Conservation (phyloP, 2,888 invertebrate genomes). For the Andricus curvator region DNA sequence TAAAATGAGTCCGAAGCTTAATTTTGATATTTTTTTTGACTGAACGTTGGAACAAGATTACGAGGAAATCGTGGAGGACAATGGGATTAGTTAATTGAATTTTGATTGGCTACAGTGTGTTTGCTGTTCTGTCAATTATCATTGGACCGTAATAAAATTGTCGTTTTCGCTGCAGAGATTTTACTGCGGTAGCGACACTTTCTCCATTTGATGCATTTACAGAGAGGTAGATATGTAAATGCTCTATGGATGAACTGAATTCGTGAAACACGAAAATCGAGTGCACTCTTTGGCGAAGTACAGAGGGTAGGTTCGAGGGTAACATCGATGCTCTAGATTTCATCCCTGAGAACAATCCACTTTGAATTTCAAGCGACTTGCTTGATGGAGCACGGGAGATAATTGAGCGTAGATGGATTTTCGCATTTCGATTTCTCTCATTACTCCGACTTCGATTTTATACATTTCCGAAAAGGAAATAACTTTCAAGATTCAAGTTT, state of each 20-base stretch:
- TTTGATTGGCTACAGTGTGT: not conserved
- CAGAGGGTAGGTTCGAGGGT: constrained; percentile 28
- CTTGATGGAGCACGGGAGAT: constrained; percentile 28
- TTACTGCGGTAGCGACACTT: constrained; percentile 10
- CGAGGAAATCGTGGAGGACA: not conserved
- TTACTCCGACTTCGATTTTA: constrained; percentile 20
- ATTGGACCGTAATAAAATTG: constrained; percentile 11
- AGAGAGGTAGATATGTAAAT: constrained; percentile 31
- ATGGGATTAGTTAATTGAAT: constrained; percentile 6
- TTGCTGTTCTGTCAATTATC: constrained; percentile 38
- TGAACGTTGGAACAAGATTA: not conserved
- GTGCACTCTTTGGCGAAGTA: constrained; percentile 32
- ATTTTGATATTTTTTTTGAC: not conserved
- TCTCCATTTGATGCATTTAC: constrained; percentile 16
- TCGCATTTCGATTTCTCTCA: constrained; percentile 21
- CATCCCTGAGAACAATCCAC: constrained; percentile 39
- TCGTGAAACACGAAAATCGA: constrained; percentile 38
- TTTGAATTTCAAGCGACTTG: constrained; percentile 40
- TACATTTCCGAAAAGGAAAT: not conserved
- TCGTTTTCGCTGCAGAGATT: constrained; percentile 17
- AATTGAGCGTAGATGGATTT: constrained; percentile 33
- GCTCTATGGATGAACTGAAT: constrained; percentile 23
- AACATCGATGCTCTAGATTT: constrained; percentile 46
- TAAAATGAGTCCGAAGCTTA: too few relatives aligned
- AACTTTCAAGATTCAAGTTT: not conserved